Percentiles rank a stretch among this genome's conserved stretches.
Conservation (phyloP, 1,140 invertebrate species). For the Colletes gigas region DNA sequence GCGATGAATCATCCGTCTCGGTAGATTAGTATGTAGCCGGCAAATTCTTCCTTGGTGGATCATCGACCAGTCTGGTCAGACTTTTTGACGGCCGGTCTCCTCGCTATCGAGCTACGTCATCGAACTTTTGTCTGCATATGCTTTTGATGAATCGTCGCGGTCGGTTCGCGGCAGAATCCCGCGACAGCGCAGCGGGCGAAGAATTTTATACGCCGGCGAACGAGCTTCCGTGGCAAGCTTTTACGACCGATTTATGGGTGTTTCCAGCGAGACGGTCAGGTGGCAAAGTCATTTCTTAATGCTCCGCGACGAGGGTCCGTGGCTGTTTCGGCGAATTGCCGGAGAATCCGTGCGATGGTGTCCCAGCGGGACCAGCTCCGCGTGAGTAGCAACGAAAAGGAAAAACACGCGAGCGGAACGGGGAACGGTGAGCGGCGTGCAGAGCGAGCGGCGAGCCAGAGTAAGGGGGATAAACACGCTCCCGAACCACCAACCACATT, state of each 20-base stretch:
- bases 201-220: too few relatives aligned
- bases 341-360: neutral
- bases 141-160: too few relatives aligned
- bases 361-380: neutral
- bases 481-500: neutral
- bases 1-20: conserved; percentile 60
- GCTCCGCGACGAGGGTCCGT: conserved; percentile 1
- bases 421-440: too few relatives aligned
- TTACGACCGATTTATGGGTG: neutral
- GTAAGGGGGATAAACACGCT: too few relatives aligned
- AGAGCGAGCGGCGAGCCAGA: too few relatives aligned
- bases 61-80: conserved; percentile 34
- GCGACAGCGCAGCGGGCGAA: too few relatives aligned
- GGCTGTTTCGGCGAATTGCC: conserved; percentile 39
- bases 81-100: conserved; percentile 46
- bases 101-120: neutral
- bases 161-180: too few relatives aligned
- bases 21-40: conserved; percentile 36
- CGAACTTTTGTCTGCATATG: too few relatives aligned
- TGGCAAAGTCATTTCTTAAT: conserved; percentile 58
- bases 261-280: conserved; percentile 48
- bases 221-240: too few relatives aligned
- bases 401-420: neutral
- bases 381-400: neutral
- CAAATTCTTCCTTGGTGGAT: conserved; percentile 30